Evolutionary conservation across 2,888 invertebrate genomes (phyloP), one percentile per base, ranked within the genome.

Genomic region (Platynereis dumerilii): DNA sequence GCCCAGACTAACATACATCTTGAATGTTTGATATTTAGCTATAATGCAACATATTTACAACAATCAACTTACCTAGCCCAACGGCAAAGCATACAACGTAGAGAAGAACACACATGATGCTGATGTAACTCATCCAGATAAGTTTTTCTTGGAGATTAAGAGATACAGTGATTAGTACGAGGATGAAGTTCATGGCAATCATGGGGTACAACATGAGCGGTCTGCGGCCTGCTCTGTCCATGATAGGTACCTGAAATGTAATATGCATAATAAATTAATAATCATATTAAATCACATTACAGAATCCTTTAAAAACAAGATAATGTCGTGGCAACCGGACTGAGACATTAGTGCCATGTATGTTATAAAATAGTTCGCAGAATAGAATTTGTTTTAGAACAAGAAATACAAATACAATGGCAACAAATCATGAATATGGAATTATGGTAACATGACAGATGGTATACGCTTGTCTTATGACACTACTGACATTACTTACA

Each of bases 141-240:
- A 60, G 7, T 34, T 15, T 26, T 62, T 76, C 75, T 70, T 76
- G 74, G 1, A 82, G 71, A 48, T 80, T 80, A 44, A 82, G 74
- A 52, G 81, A 83, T 70, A 92, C 85, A 5, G 90, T 89, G 34
- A 96, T 86, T 0, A 91, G 81, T 0, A 91, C 77, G 53, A 74
- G 52, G 28, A 66, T 90, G 15, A 91, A 64, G 65, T 90, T 87
- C 92, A 95, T 93, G 59, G 92, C 92, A 10, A 84, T 78, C 81
- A 94, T 91, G 0, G 95, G 95, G 58, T 89, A 84, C 44, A 96
- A 83, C 44, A 94, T 93, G 58, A 97, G 89, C 48, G 96, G 96
- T 75, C 97, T 89, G 71, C 97, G 89, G 67, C 97, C 97, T 70
- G 93, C 92, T 79, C 94, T 90, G 87, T 97, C 97, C 95, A 97